Base-by-base conservation (phyloP, 2,113 vertebrate genomes). In the Carollia perspicillata region DNA sequence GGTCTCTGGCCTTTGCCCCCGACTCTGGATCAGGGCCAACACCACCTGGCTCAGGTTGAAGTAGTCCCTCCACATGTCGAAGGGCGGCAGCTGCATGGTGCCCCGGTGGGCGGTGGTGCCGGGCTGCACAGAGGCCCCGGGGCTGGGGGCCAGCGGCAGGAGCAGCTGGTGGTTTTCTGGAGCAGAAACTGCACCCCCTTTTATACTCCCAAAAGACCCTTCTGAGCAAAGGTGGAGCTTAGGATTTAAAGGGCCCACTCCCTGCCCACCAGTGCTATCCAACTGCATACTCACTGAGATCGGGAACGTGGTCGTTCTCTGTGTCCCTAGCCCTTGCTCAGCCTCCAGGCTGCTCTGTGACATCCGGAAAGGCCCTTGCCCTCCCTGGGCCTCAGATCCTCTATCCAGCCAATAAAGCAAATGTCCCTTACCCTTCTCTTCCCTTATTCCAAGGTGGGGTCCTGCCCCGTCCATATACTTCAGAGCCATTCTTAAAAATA, bases 51-150 rank as follows among this genome's bases (percentile, higher is more conserved):
- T 97, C 69, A 98, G 94, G 75, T 97, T 97, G 23, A 98, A 51
- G 79, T 98, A 98, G 71, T 98, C 98, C 84, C 53, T 98, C 98
- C 98, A 98, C 78, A 94, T 88, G 65, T 98, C 96, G 0, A 98
- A 98, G 8, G 26, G 40, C 0, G 66, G 66, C 4, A 60, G 71
- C 40, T 95, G 92, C 89, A 89, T 98, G 93, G 66, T 44, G 5
- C 69, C 9, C 22, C 4, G 49, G n/a, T 2, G 0, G 5, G 16
- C n/a, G 7, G 3, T 9, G 18, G 14, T 1, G 7, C 60, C 33
- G 0, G 3, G 23, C n/a, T 28, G 20, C 60, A 47, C 11, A 33
- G 23, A 66, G 35, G n/a, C 20, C 0, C 20, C 0, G 2, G 69
- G 60, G n/a, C 53, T 4, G 47, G 35, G 44, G 72, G 47, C 16